phyloP scores from a whole-genome alignment of 2,888 invertebrate species.

The Frankliniella fusca region DNA sequence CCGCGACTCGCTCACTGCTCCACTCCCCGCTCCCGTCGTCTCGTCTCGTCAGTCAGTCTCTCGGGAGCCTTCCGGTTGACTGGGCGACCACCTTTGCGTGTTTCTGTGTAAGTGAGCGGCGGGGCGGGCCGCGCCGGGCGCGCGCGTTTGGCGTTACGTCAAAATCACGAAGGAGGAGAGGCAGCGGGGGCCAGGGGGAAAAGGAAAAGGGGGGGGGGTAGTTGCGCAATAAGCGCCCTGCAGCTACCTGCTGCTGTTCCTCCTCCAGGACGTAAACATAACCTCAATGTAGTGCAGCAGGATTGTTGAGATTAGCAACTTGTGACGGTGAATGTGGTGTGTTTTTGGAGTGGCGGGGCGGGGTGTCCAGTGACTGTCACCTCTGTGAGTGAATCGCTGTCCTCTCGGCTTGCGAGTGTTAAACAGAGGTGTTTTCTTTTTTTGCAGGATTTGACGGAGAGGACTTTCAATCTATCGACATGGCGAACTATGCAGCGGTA shows the following conservation, averaged over 20 bases:
- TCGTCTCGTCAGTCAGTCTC: too few relatives aligned
- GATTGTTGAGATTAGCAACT: not conserved
- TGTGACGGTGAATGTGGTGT: not conserved
- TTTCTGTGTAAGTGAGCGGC: not conserved
- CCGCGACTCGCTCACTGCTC: too few relatives aligned
- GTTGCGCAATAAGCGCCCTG: too few relatives aligned
- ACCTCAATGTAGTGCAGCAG: not conserved
- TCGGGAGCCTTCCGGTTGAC: too few relatives aligned
- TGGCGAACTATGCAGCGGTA: not conserved
- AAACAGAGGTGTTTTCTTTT: not conserved
- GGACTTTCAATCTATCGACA: conserved; percentile 3
- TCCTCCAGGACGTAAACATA: not conserved
- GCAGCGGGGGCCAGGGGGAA: not conserved
- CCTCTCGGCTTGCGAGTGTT: not conserved
- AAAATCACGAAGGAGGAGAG: not conserved
- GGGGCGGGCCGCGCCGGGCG: not conserved
- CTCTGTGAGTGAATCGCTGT: not conserved
- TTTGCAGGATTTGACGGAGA: conserved; percentile 11
- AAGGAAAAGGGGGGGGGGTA: too few relatives aligned
- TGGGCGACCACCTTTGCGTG: not conserved
- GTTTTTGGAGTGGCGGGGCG: not conserved
- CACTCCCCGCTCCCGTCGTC: too few relatives aligned
- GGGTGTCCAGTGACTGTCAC: not conserved
- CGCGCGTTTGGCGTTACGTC: too few relatives aligned
- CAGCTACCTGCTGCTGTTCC: not conserved